Base-by-base conservation (phyloP, 2,888 invertebrate genomes). In the Drosophila anceps region DNA sequence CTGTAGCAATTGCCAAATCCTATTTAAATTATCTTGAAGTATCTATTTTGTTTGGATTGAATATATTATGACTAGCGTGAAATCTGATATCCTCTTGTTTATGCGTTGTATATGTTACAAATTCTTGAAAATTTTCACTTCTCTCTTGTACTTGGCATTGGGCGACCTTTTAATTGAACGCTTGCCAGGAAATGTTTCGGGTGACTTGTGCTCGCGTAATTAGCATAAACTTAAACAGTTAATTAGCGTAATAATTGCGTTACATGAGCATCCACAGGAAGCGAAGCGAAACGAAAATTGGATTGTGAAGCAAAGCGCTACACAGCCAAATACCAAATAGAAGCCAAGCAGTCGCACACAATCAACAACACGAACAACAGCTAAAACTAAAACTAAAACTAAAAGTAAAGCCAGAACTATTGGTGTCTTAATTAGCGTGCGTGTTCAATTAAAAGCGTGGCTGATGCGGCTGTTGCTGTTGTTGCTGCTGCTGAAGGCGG, bases 341-440 rank as follows among this genome's bases (percentile, higher is more conserved):
- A 57, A 53, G 13, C 39, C 48, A 58, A 53, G 51, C 37, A 54
- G 60, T 41, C 43, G 43, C 43, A 43, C 54, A 67, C 66, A 67
- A 77, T 67, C 59, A 54, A 62, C 57, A 82, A 59, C 61, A 58
- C 61, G 68, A 76, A 64, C 63, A 55, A 59, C 72, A 73, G 68
- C 44, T 24, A 24, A 44, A 44, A 71, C 44, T 24, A 24, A 44
- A 44, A 41, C 61, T 39, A n/a, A 69, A 77, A 50, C 69, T 83
- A 67, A 76, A 72, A 67, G 68, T 66, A 79, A 79, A 83, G 77
- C 85, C 75, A 72, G 78, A 87, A 84, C 88, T 85, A 87, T 87
- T 87, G 88, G 90, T 75, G 82, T 83, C 85, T 83, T 87, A 86
- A 86, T 86, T 86, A 87, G 85, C 83, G 79, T 87, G 85, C 85